Evolutionary conservation across 2,797 vertebrate species (phyloP), one percentile per base, ranked within the genome.

Genomic region (Macropus fuliginosus): DNA sequence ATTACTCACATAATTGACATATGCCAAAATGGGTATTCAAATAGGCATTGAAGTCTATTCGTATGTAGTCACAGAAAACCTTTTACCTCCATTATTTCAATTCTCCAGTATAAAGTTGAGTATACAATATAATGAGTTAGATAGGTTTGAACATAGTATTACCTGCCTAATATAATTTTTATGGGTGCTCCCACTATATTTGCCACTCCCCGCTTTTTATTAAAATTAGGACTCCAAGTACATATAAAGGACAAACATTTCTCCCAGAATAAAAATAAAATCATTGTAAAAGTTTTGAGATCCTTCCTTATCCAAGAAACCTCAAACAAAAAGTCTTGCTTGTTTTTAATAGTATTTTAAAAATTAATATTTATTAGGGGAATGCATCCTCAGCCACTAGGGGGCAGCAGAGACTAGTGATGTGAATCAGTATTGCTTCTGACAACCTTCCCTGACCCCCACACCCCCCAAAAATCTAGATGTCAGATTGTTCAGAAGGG

Each of bases 341-440:
- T n/a, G 29, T 31, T 52, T 95, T 56, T 81, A 27, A 56, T 3
- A 55, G 50, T 91, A 46, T 59, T 92, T 40, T 92, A 40, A 96
- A 96, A 93, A 90, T 40, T 5, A 28, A 14, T 54, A 55, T 3
- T 91, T 40, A 54, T 46, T 52, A 28, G 13, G 94, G 74, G 21
- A 10, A 57, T 40, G 27, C 34, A 93, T 21, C 40, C 1, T 0
- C 0, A 59, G 66, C 94, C 97, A 97, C 96, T 95, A 98, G 97
- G 97, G 97, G 97, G 87, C 97, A 97, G 96, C 95, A 98, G 92
- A 97, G 91, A 96, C 95, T 14, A 0, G n/a, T 54, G 46, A 59
- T 55, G 90, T 34, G 54, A 91, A 91, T 13, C 54, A 87, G 40
- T 28, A 29, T 4, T 93, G 91, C 50, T 6, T 12, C 89, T 8